Evolutionary conservation across 2,888 invertebrate species (phyloP).

Genomic region (Latrodectus hesperus): DNA sequence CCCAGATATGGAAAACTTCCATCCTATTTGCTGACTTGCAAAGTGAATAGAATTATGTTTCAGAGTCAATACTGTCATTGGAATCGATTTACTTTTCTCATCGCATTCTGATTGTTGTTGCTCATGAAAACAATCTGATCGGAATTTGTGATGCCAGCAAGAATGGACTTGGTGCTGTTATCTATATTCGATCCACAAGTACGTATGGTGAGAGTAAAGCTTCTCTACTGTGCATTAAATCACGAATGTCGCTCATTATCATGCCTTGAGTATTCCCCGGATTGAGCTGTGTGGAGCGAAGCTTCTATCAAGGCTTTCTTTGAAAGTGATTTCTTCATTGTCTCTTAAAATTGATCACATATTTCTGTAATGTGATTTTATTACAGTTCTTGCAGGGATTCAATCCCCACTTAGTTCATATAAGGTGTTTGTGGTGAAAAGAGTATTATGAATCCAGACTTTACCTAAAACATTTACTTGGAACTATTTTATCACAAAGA

Average conservation of each 20-base stretch:
- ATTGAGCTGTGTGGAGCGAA: not conserved
- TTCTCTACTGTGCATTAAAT: not conserved
- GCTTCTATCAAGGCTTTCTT: too few relatives aligned
- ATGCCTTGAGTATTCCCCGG: slow-evolving; percentile 1
- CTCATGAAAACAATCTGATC: not conserved
- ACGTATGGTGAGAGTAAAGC: not conserved
- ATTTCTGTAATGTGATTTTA: too few relatives aligned
- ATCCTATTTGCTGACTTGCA: too few relatives aligned
- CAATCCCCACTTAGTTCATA: too few relatives aligned
- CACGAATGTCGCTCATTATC: not conserved
- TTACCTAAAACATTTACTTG: not conserved
- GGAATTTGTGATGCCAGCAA: too few relatives aligned
- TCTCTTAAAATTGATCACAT: too few relatives aligned
- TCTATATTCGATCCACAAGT: not conserved
- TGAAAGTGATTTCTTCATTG: too few relatives aligned
- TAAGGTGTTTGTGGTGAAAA: not conserved
- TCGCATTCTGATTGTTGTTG: not conserved
- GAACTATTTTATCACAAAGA: not conserved
- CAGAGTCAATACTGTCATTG: not conserved
- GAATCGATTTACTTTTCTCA: not conserved
- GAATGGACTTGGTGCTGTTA: too few relatives aligned
- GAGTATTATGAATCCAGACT: slow-evolving; percentile 2
- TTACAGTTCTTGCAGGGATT: too few relatives aligned
- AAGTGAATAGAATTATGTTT: not conserved
- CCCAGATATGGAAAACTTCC: too few relatives aligned